Conservation (phyloP, 2,113 vertebrate genomes). For the Callaeas wilsoni region DNA sequence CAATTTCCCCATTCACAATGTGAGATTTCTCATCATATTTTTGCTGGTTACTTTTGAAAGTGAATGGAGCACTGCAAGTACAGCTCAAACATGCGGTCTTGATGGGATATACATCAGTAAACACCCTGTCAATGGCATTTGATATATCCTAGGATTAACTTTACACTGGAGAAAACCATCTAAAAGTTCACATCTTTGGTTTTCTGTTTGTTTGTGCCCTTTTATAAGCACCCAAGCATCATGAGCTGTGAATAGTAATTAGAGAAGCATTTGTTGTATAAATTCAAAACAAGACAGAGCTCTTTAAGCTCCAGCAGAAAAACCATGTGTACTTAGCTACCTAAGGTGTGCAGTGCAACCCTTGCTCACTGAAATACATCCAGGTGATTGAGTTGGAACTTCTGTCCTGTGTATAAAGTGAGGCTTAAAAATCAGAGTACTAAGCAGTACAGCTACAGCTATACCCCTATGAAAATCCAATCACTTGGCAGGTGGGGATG, state of each 20-base stretch:
- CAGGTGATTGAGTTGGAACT: background rate
- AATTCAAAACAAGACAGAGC: background rate
- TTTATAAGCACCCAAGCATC: background rate
- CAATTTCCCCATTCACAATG: background rate
- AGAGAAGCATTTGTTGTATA: background rate
- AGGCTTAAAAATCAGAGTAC: background rate
- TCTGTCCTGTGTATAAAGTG: background rate
- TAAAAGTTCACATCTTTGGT: background rate
- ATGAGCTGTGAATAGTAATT: background rate
- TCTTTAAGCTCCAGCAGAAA: background rate
- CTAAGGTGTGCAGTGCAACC: background rate
- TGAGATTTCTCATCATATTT: background rate
- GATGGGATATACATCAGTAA: background rate
- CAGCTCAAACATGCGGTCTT: background rate
- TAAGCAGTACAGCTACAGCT: background rate
- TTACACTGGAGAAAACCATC: background rate
- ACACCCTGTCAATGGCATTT: background rate
- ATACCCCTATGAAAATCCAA: background rate
- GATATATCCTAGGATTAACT: background rate
- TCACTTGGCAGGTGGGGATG: background rate
- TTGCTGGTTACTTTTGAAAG: background rate
- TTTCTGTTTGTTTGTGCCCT: background rate
- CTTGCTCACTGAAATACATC: background rate
- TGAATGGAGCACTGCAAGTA: background rate
- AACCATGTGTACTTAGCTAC: background rate